phyloP scores from a whole-genome alignment of 2,797 vertebrate genomes.

The Eospalax fontanierii region DNA sequence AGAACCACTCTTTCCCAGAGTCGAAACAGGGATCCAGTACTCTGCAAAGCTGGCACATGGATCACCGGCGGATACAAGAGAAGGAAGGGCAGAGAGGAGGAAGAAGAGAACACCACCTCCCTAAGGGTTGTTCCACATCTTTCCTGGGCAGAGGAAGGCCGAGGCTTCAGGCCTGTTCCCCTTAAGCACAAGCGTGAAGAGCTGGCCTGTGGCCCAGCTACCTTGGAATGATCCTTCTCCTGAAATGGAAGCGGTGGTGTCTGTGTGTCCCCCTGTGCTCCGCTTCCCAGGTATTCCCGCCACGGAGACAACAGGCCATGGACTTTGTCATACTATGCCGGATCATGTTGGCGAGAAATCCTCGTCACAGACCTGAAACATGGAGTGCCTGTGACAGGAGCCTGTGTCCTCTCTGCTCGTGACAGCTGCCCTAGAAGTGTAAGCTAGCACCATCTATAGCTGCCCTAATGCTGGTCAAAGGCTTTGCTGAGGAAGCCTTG shows the following conservation, averaged over 20 bases:
- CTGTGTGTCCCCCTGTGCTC: too few relatives aligned
- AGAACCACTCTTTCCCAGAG: background rate
- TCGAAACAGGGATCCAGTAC: background rate
- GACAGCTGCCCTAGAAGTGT: background rate
- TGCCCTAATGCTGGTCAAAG: background rate
- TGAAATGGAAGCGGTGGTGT: background rate
- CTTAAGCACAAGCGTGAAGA: background rate
- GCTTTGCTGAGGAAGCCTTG: background rate
- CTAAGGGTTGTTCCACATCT: background rate
- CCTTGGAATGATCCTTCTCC: background rate
- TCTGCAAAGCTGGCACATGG: background rate
- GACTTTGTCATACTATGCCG: background rate
- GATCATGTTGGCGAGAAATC: background rate
- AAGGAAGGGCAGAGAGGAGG: background rate
- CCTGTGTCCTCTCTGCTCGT: background rate
- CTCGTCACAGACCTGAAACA: background rate
- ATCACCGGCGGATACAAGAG: background rate
- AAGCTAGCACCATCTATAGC: background rate
- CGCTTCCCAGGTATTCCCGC: background rate
- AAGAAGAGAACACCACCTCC: background rate
- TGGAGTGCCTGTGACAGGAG: background rate
- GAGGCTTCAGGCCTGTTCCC: background rate
- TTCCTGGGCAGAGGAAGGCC: background rate
- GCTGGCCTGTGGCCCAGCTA: background rate
- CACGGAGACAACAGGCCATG: background rate